Conservation (phyloP, 2,113 vertebrate species). For the Corythornis madagascariensis region DNA sequence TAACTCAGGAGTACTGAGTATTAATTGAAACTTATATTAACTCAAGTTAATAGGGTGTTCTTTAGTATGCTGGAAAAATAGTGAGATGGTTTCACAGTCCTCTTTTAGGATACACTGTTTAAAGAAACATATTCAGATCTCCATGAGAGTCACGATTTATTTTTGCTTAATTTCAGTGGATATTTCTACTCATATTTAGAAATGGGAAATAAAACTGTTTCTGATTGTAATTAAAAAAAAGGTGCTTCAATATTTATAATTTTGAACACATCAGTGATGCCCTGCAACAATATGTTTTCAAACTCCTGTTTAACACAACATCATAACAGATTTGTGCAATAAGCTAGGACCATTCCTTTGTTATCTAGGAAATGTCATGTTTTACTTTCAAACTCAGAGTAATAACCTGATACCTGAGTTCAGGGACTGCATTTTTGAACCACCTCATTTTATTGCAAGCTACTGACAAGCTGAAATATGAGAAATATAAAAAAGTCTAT, state of each 20-base stretch:
- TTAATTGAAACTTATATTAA: neutral
- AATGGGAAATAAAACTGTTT: neutral
- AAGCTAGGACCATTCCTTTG: neutral
- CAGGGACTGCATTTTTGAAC: conserved; percentile 15
- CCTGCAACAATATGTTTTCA: neutral
- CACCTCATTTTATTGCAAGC: neutral
- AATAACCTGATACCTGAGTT: conserved; percentile 23
- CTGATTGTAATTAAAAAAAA: neutral
- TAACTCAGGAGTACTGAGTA: neutral
- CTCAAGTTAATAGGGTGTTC: neutral
- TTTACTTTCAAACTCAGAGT: conserved; percentile 6
- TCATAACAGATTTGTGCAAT: neutral
- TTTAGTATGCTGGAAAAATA: neutral
- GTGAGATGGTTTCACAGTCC: neutral
- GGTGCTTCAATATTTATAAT: neutral
- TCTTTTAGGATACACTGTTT: neutral
- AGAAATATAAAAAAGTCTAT: conserved; percentile 22
- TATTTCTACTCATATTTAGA: neutral
- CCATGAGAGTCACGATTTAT: neutral
- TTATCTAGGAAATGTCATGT: conserved; percentile 20
- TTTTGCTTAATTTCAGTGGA: neutral
- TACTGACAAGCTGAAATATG: conserved; percentile 6
- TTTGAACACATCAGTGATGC: neutral
- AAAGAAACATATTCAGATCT: neutral
- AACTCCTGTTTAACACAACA: neutral